These are phyloP conservation scores for Drosophila affinis DNA, from an alignment of 2,888 invertebrate species.

Conservation along the genomic window DNA sequence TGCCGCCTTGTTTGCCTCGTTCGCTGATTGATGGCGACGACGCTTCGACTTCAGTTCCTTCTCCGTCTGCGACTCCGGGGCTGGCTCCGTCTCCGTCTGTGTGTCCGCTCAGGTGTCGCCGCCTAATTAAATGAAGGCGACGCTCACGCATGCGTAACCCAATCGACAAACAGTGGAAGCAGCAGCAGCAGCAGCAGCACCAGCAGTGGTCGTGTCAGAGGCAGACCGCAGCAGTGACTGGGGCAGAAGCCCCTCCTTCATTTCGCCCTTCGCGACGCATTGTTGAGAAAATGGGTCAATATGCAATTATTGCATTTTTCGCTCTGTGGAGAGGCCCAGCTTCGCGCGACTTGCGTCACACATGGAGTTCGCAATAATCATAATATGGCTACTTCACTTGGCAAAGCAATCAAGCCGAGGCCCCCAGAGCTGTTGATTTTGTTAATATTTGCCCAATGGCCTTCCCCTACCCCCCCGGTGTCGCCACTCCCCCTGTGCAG, in stretches of 20 bases:
- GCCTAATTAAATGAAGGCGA: constrained; percentile 78
- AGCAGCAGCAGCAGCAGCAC: constrained; percentile 36
- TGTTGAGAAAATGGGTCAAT: constrained; percentile 74
- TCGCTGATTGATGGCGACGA: constrained; percentile 47
- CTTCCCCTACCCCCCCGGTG: background rate
- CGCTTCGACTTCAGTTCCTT: constrained; percentile 42
- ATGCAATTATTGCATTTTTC: constrained; percentile 71
- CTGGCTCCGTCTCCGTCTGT: constrained; percentile 7
- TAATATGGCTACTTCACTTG: constrained; percentile 56
- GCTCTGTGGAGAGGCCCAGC: constrained; percentile 48
- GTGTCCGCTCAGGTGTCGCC: constrained; percentile 43
- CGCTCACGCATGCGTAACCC: constrained; percentile 77
- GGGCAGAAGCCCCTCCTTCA: constrained; percentile 5
- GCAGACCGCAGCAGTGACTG: background rate
- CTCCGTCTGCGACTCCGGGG: constrained; percentile 12
- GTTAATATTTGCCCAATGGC: constrained; percentile 57
- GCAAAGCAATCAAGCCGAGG: constrained; percentile 47
- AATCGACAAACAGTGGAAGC: constrained; percentile 43
- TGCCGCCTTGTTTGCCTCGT: constrained; percentile 61
- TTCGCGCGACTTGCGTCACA: constrained; percentile 50
- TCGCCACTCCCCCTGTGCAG: constrained; percentile 4
- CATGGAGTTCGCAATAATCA: constrained; percentile 36
- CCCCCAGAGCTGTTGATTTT: constrained; percentile 52
- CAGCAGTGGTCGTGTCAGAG: background rate
- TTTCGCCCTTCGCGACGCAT: constrained; percentile 40